Percentiles rank a stretch among this genome's conserved stretches.
Evolutionary conservation across 35 echinoderm and acorn worm genomes (phyloP).

Genomic region (Holothuria glaberrima): DNA sequence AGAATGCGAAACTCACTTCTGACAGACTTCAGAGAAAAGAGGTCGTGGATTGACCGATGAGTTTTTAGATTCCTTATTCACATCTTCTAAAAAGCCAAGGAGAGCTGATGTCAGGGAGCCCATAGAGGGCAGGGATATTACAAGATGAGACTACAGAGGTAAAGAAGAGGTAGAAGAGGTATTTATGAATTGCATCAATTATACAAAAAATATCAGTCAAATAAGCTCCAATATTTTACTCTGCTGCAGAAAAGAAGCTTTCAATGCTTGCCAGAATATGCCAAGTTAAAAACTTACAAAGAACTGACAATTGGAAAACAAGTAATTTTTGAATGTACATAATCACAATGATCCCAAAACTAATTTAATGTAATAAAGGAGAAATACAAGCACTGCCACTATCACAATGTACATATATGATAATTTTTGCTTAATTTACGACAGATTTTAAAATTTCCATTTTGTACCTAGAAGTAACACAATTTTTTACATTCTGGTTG

Average conservation of each 20-base stretch:
- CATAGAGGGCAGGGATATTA: conserved; percentile 66
- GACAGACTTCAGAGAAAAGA: conserved; percentile 92
- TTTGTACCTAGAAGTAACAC: too few relatives aligned
- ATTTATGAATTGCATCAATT: background rate
- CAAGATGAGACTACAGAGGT: conserved; percentile 53
- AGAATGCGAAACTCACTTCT: conserved; percentile 80
- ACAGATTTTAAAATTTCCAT: too few relatives aligned
- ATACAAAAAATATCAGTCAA: too few relatives aligned
- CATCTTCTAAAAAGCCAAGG: conserved; percentile 84
- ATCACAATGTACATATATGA: too few relatives aligned
- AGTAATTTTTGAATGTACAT: too few relatives aligned
- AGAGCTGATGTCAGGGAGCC: conserved; percentile 78
- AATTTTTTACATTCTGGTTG: too few relatives aligned
- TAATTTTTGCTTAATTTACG: too few relatives aligned
- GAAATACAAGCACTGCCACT: too few relatives aligned
- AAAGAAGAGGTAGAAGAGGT: background rate
- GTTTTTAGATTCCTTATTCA: conserved; percentile 78
- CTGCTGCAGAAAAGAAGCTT: background rate
- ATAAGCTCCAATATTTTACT: background rate
- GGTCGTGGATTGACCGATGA: conserved; percentile 77
- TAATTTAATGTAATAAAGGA: too few relatives aligned
- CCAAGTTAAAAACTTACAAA: background rate
- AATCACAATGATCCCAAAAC: too few relatives aligned
- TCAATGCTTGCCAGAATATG: background rate
- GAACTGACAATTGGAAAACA: too few relatives aligned